Evolutionary conservation across 2,797 vertebrate species (phyloP).

Genomic region (Melanotaenia maccullochi): DNA sequence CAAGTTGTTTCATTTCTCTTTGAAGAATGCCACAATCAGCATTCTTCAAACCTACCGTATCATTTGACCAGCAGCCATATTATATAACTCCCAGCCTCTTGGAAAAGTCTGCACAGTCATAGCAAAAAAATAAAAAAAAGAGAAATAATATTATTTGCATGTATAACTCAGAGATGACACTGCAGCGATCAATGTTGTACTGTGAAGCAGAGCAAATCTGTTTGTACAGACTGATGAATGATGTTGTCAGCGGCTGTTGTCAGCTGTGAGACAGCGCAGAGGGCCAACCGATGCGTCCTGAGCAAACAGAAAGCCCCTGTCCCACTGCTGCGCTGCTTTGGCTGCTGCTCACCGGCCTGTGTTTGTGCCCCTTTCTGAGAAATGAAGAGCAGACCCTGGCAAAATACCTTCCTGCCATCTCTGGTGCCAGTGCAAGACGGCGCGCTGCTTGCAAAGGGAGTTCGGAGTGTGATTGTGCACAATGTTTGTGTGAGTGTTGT

Average conservation of each 20-base stretch:
- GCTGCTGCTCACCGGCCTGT: slow-evolving; percentile 50
- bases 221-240: slow-evolving; percentile 52
- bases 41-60: slow-evolving; percentile 58
- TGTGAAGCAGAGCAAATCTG: slow-evolving; percentile 40
- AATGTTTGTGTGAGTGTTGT: slow-evolving; percentile 55
- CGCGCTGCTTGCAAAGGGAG: slow-evolving; percentile 67
- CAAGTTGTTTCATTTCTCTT: slow-evolving; percentile 51
- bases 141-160: slow-evolving; percentile 31
- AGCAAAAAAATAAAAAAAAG: not conserved
- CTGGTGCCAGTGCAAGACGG: slow-evolving; percentile 67
- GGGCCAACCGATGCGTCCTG: slow-evolving; percentile 34
- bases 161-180: slow-evolving; percentile 33
- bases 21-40: slow-evolving; percentile 55
- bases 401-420: slow-evolving; percentile 75
- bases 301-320: slow-evolving; percentile 45
- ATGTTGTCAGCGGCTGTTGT: slow-evolving; percentile 44
- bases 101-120: slow-evolving; percentile 53
- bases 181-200: slow-evolving; percentile 44
- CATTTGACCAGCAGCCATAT: slow-evolving; percentile 62
- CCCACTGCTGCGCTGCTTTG: slow-evolving; percentile 41
- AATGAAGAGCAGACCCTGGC: slow-evolving; percentile 72
- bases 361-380: slow-evolving; percentile 63
- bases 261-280: slow-evolving; percentile 33
- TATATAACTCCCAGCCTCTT: slow-evolving; percentile 55
- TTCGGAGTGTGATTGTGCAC: slow-evolving; percentile 35